Percentiles rank a stretch among this genome's conserved stretches.
Conservation (phyloP, 2,888 invertebrate species). For the Kryphioiulus occultus region DNA sequence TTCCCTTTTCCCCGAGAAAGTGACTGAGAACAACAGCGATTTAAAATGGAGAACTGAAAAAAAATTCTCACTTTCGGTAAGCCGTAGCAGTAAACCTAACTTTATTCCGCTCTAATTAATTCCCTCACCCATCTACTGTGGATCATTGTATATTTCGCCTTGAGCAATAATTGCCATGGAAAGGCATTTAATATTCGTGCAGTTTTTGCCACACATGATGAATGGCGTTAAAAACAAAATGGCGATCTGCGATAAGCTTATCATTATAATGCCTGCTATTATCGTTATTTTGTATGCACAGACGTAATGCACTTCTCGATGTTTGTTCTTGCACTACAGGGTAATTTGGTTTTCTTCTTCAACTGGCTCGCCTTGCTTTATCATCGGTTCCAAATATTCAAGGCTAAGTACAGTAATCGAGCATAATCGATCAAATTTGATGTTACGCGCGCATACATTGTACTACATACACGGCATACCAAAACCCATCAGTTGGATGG, state of each 20-base stretch:
- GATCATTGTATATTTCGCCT: conserved; percentile 7
- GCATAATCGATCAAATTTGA: background rate
- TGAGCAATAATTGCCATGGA: conserved; percentile 8
- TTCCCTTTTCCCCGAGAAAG: background rate
- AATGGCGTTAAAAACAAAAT: background rate
- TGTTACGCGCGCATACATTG: background rate
- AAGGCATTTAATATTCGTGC: background rate
- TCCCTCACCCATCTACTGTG: background rate
- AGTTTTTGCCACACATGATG: background rate
- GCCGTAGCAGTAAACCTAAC: background rate
- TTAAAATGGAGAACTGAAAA: background rate
- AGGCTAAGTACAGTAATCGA: background rate
- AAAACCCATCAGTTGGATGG: background rate
- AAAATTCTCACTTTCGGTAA: background rate
- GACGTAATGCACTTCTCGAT: background rate
- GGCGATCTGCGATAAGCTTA: background rate
- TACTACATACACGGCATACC: background rate
- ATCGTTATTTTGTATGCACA: background rate
- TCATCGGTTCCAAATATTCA: background rate
- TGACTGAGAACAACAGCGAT: background rate
- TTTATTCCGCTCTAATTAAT: background rate
- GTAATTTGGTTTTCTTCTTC: background rate
- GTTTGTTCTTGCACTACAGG: background rate
- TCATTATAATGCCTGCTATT: background rate
- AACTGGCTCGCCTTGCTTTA: background rate